phyloP scores from a whole-genome alignment of 1,140 invertebrate genomes.

The Armadillidium nasatum region DNA sequence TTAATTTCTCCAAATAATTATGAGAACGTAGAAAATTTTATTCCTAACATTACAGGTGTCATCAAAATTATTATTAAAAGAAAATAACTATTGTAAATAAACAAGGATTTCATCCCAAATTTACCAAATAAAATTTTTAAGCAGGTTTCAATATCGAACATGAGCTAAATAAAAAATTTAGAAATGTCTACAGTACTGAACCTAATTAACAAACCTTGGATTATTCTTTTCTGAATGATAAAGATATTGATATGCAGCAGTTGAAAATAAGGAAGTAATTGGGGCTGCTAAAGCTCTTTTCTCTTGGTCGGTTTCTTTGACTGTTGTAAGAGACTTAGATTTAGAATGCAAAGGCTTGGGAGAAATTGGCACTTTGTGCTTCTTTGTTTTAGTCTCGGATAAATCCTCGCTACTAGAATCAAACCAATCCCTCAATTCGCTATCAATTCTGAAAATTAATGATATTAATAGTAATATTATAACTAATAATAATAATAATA shows the following conservation, averaged over 20 bases:
- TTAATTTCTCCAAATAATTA: too few species aligned
- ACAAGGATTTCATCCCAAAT: too few species aligned
- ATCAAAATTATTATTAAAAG: too few species aligned
- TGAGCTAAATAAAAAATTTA: too few species aligned
- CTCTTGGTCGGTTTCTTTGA: background rate
- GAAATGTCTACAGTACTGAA: too few species aligned
- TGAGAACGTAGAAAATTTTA: too few species aligned
- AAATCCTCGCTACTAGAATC: background rate
- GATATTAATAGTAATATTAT: too few species aligned
- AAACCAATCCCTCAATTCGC: background rate
- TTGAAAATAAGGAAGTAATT: background rate
- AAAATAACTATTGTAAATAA: too few species aligned
- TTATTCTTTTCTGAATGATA: background rate
- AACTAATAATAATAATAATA: too few species aligned
- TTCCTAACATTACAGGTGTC: too few species aligned
- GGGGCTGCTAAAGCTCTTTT: background rate
- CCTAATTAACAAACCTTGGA: background rate
- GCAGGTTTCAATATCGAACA: too few species aligned
- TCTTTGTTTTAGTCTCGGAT: background rate
- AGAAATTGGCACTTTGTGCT: background rate
- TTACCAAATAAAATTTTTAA: too few species aligned
- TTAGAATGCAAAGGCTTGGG: background rate
- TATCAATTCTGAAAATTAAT: background rate
- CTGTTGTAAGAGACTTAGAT: background rate
- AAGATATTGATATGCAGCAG: background rate